A percentile compares a stretch with the other conserved stretches of the same genome.
Evolutionary conservation across 2,797 vertebrate genomes (phyloP).

Genomic region (Gallinago solitaria): DNA sequence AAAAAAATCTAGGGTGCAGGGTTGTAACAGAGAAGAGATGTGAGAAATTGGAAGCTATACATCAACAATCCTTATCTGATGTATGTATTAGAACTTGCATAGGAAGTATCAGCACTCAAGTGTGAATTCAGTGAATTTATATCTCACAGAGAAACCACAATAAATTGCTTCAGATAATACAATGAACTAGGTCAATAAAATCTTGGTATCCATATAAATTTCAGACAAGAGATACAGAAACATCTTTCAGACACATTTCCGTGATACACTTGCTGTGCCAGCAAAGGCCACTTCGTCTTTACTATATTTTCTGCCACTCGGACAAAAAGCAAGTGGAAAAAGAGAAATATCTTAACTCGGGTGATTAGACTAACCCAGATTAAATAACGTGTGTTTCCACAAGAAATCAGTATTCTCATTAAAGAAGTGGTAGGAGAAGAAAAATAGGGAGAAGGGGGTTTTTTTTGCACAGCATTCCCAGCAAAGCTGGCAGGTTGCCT

Average conservation of each 20-base stretch:
- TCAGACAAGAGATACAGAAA: not conserved
- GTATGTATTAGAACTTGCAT: not conserved
- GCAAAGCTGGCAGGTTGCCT: not conserved
- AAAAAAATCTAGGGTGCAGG: not conserved
- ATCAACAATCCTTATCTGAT: not conserved
- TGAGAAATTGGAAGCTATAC: not conserved
- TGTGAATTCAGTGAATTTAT: not conserved
- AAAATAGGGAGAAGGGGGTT: not conserved
- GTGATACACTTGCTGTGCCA: not conserved
- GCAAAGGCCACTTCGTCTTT: not conserved
- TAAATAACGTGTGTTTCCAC: not conserved
- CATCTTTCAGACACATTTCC: not conserved
- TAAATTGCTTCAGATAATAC: not conserved
- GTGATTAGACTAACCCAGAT: not conserved
- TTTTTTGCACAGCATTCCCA: not conserved
- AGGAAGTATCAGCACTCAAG: not conserved
- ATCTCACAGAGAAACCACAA: not conserved
- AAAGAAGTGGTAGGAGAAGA: not conserved
- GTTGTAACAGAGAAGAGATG: not conserved
- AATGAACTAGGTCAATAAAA: not conserved
- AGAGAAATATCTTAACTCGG: not conserved
- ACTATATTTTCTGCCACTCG: not conserved
- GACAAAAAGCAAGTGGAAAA: not conserved
- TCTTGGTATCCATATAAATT: not conserved
- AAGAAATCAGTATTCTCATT: not conserved